Conservation (phyloP, 2,888 invertebrate species). For the Osedax frankpressi region DNA sequence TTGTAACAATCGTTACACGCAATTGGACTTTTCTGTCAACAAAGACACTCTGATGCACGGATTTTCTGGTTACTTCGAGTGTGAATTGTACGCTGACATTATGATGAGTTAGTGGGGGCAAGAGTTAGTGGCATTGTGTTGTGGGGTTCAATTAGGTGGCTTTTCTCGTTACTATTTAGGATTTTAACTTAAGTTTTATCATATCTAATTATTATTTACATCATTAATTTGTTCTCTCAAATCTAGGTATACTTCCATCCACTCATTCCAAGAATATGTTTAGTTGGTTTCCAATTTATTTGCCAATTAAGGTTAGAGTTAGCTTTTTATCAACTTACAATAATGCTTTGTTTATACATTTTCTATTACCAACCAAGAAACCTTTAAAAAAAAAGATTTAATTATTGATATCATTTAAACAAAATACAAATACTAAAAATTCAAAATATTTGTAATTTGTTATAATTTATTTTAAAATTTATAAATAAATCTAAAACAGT, state of each 20-base stretch:
- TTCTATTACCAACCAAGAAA: not conserved
- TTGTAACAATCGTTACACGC: slow-evolving; percentile 62
- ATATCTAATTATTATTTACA: not conserved
- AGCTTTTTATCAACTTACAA: not conserved
- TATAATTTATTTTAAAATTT: too few species aligned
- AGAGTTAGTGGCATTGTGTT: too few species aligned
- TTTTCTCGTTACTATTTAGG: too few species aligned
- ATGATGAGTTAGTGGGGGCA: slow-evolving; percentile 61
- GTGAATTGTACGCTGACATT: slow-evolving; percentile 69
- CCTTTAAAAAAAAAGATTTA: too few species aligned
- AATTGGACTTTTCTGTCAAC: slow-evolving; percentile 57
- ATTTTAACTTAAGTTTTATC: too few species aligned
- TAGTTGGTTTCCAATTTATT: slow-evolving; percentile 93
- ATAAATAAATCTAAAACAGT: too few species aligned
- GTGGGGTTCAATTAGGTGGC: too few species aligned
- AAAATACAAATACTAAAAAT: too few species aligned
- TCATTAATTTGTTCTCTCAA: not conserved
- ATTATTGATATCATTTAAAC: too few species aligned
- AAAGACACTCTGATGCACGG: slow-evolving; percentile 77
- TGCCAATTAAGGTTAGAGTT: slow-evolving; percentile 57
- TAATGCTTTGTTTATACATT: not conserved
- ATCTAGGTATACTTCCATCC: slow-evolving; percentile 61
- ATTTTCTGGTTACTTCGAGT: slow-evolving; percentile 88
- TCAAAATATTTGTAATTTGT: too few species aligned
- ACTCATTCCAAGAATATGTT: slow-evolving; percentile 83